Evolutionary conservation across 2,888 invertebrate species (phyloP).

Genomic region (Lycophotia porphyrea): DNA sequence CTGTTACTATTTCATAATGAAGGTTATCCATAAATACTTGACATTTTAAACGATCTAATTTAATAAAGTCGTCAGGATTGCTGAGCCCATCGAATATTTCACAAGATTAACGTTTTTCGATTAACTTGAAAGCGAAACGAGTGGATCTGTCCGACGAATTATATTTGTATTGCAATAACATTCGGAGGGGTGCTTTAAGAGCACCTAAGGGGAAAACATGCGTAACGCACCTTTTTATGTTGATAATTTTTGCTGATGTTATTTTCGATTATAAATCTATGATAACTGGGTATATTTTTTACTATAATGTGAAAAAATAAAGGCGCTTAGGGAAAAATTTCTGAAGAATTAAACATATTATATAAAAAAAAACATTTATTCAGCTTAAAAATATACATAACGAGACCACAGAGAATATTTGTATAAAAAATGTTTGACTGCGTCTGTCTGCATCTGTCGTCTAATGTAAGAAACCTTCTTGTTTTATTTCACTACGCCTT

Average conservation of each 20-base stretch:
- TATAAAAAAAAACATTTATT: slow-evolving; percentile 16
- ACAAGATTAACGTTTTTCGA: slow-evolving; percentile 67
- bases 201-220: slow-evolving; percentile 43
- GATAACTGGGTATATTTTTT: slow-evolving; percentile 17
- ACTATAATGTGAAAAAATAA: neutral
- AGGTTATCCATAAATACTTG: slow-evolving; percentile 46
- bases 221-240: slow-evolving; percentile 44
- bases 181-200: slow-evolving; percentile 39
- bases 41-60: slow-evolving; percentile 58
- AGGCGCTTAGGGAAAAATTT: neutral
- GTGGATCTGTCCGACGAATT: slow-evolving; percentile 56
- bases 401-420: slow-evolving; percentile 22
- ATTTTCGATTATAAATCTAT: slow-evolving; percentile 40
- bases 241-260: slow-evolving; percentile 40
- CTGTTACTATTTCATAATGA: slow-evolving; percentile 49
- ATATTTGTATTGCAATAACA: slow-evolving; percentile 62
- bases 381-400: slow-evolving; percentile 7
- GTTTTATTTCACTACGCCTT: slow-evolving; percentile 2
- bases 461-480: slow-evolving; percentile 22
- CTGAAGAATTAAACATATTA: neutral
- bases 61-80: slow-evolving; percentile 47
- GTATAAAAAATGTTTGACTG: slow-evolving; percentile 24
- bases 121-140: slow-evolving; percentile 53
- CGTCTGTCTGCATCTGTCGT: slow-evolving; percentile 12
- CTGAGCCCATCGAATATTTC: slow-evolving; percentile 47